A percentile compares a stretch with the other conserved stretches of the same genome.
These are phyloP conservation scores for Zaprionus camerounensis DNA, from an alignment of 1,140 invertebrate species.

Conservation along the genomic window DNA sequence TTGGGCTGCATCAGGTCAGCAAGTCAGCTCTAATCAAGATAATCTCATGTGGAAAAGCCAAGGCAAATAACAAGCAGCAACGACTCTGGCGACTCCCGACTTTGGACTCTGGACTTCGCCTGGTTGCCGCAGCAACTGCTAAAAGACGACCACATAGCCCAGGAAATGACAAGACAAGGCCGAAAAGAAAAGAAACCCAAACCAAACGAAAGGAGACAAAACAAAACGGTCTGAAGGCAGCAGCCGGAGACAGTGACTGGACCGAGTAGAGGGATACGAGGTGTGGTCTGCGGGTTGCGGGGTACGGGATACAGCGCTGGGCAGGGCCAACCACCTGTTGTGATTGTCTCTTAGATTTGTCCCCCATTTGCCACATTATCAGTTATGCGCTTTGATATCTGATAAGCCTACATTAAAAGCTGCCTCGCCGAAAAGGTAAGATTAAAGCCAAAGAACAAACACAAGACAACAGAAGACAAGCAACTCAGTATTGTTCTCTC, in stretches of 20 bases:
- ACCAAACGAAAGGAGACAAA: neutral
- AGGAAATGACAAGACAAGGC: slow-evolving; percentile 32
- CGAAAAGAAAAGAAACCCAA: slow-evolving; percentile 13
- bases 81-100: neutral
- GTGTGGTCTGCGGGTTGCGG: neutral
- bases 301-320: neutral
- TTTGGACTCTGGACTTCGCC: neutral
- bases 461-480: slow-evolving; percentile 17
- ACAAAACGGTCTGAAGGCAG: slow-evolving; percentile 1
- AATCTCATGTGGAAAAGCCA: slow-evolving; percentile 44
- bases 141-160: slow-evolving; percentile 24
- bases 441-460: slow-evolving; percentile 50
- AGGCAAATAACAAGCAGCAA: slow-evolving; percentile 29
- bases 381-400: slow-evolving; percentile 82
- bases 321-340: slow-evolving; percentile 65
- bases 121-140: slow-evolving; percentile 17
- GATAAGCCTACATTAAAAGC: slow-evolving; percentile 81
- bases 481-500: neutral
- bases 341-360: slow-evolving; percentile 16
- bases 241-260: neutral
- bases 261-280: no score
- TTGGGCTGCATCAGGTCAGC: slow-evolving; percentile 24
- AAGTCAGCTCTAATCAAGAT: slow-evolving; percentile 52
- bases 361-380: slow-evolving; percentile 74
- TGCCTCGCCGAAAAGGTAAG: slow-evolving; percentile 55